phyloP scores from a whole-genome alignment of 2,888 invertebrate genomes.

The Xestoiulus laeticollis region DNA sequence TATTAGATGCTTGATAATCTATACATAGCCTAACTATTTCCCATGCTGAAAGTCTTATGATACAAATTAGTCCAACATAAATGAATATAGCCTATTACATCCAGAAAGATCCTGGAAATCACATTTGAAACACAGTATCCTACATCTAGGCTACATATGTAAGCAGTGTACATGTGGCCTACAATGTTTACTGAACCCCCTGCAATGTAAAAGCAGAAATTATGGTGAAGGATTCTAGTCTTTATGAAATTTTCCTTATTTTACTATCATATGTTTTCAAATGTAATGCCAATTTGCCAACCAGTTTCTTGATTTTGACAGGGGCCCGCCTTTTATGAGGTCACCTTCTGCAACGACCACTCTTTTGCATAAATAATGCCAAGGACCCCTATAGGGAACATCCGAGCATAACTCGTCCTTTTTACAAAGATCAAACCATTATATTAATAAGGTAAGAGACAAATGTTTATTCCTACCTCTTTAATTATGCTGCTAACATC shows the following conservation, averaged over 20 bases:
- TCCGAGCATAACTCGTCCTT: neutral
- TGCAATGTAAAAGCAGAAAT: too few relatives aligned
- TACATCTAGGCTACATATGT: too few relatives aligned
- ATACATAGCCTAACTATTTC: too few relatives aligned
- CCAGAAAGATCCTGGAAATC: too few relatives aligned
- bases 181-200: too few relatives aligned
- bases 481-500: slow-evolving; percentile 98
- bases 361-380: neutral
- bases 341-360: neutral
- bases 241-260: neutral
- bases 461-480: slow-evolving; percentile 70
- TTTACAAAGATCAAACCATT: neutral
- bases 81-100: too few relatives aligned
- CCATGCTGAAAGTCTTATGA: too few relatives aligned
- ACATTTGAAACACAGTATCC: too few relatives aligned
- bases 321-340: neutral
- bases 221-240: too few relatives aligned
- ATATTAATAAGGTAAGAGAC: neutral
- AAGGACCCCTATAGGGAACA: neutral
- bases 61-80: too few relatives aligned
- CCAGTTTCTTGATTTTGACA: neutral
- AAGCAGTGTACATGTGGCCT: too few relatives aligned
- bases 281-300: neutral
- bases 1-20: too few relatives aligned
- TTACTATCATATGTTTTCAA: neutral